phyloP scores from a whole-genome alignment of 2,888 invertebrate species.

The Euplagia quadripunctaria region DNA sequence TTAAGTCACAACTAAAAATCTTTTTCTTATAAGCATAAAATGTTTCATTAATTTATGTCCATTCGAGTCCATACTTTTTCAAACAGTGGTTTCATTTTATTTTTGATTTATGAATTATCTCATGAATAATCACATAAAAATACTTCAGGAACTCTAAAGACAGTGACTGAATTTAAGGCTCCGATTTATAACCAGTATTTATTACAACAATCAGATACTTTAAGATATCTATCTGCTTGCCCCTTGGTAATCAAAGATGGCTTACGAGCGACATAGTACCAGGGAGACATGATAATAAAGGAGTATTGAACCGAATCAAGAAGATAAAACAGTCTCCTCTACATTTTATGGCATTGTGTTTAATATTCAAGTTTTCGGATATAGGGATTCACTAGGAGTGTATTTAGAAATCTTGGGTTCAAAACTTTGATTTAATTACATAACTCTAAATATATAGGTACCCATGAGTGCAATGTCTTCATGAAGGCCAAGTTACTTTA shows the following conservation, averaged over 20 bases:
- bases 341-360: neutral
- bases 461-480: neutral
- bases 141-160: conserved; percentile 7
- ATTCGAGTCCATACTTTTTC: no score
- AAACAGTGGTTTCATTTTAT: no score
- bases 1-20: no score
- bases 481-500: neutral
- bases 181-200: conserved; percentile 15
- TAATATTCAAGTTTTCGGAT: neutral
- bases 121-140: conserved; percentile 5
- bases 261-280: conserved; percentile 19
- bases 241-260: conserved; percentile 21
- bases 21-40: no score
- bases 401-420: neutral
- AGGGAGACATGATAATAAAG: conserved; percentile 19
- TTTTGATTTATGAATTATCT: no score
- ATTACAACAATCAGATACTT: conserved; percentile 19
- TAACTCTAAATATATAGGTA: neutral
- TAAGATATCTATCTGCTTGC: conserved; percentile 7
- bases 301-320: conserved; percentile 2
- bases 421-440: neutral
- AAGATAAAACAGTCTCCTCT: neutral
- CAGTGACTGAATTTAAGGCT: conserved; percentile 6
- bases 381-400: neutral
- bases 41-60: no score